These are phyloP conservation scores for Macroglossus sobrinus DNA, from an alignment of 2,113 vertebrate genomes.

Conservation along the genomic window DNA sequence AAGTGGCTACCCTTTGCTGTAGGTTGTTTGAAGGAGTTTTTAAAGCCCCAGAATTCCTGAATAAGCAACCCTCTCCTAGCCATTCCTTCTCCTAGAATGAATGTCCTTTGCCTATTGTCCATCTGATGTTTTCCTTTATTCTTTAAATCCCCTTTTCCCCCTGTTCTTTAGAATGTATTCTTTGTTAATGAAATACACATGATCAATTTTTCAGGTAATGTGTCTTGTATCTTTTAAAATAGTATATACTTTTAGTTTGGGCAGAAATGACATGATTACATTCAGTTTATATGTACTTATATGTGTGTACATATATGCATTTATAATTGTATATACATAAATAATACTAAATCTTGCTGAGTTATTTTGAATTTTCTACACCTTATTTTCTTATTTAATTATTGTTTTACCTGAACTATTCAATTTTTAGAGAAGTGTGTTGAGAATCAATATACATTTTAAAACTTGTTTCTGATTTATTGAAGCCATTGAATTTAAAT, in stretches of 20 bases:
- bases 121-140: background rate
- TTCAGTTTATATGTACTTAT: background rate
- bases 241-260: background rate
- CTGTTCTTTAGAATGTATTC: background rate
- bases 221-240: background rate
- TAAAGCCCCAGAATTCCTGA: background rate
- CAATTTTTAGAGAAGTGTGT: background rate
- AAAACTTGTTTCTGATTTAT: background rate
- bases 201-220: background rate
- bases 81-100: background rate
- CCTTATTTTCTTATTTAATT: background rate
- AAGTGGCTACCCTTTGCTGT: background rate
- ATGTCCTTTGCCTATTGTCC: rapidly evolving
- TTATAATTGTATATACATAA: background rate
- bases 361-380: background rate
- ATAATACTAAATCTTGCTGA: background rate
- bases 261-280: background rate
- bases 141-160: background rate
- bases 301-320: background rate
- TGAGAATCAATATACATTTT: background rate
- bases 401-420: background rate
- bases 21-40: background rate
- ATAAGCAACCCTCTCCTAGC: background rate
- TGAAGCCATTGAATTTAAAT: background rate
- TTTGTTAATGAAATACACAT: background rate